These are phyloP conservation scores for Mohoua ochrocephala DNA, from an alignment of 2,113 vertebrate species.

Conservation along the genomic window DNA sequence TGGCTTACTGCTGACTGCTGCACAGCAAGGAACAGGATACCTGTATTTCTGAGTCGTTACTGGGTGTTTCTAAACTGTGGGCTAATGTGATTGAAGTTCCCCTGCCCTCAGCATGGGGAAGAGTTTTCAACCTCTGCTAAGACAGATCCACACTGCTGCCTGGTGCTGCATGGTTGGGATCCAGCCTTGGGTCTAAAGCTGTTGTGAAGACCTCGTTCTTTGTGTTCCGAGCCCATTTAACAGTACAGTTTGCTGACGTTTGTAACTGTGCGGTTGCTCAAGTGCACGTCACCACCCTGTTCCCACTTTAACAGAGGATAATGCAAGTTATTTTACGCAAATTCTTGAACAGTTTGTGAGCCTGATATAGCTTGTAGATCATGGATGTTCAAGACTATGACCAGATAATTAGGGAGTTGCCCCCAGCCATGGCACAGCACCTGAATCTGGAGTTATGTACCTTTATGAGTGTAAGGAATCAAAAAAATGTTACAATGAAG, in stretches of 20 bases:
- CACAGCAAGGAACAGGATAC: not conserved
- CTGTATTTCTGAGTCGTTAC: not conserved
- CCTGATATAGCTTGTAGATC: not conserved
- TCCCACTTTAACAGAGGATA: not conserved
- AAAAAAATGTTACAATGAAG: not conserved
- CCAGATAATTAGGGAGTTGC: not conserved
- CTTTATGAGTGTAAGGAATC: not conserved
- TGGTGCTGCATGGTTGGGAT: not conserved
- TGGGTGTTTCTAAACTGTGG: not conserved
- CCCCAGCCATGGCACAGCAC: accelerated
- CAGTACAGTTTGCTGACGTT: not conserved
- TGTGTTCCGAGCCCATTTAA: not conserved
- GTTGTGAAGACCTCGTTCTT: not conserved
- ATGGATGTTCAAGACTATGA: not conserved
- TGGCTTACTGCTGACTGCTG: not conserved
- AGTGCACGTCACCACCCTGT: not conserved
- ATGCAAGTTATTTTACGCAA: not conserved
- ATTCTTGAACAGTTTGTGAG: not conserved
- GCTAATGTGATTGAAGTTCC: not conserved
- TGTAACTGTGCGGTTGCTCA: not conserved
- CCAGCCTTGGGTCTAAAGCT: not conserved
- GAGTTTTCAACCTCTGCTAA: not conserved
- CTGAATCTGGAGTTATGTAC: not conserved
- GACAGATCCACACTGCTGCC: not conserved
- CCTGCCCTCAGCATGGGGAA: not conserved